Evolutionary conservation across 2,113 vertebrate species (phyloP), one percentile per base, ranked within the genome.

Genomic region (Pygathrix nemaeus): DNA sequence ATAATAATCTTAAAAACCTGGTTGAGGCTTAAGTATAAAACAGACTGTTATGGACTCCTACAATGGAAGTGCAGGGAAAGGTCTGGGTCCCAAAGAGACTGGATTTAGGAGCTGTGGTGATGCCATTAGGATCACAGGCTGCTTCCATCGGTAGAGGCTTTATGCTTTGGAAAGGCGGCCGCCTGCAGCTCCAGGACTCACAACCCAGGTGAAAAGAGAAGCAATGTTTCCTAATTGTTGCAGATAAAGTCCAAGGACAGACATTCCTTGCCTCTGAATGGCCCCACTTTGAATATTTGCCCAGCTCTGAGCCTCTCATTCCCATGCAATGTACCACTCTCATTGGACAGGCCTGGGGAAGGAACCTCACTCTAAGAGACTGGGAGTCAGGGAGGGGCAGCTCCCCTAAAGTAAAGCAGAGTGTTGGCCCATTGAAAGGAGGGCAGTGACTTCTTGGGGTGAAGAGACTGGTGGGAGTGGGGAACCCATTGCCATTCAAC

Each of bases 91-190:
- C 2, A 6, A n/a, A 25, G 40, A 59, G 5, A 2, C 13, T 0
- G 8, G 17, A 18, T 10, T 16, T 9, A 20, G 1, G 35, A 40
- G 48, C 30, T 50, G 6, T 5, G 80, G 0, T 2, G 35, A 59
- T 0, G 1, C 5, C 43, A 0, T 0, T 5, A 43, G n/a, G 23
- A 16, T 14, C 11, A 0, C 5, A 10, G 30, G 81, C 30, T 50
- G 13, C 6, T 4, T 2, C 40, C 30, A 5, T 12, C 11, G 0
- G 3, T 1, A 13, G 5, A 50, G 30, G 35, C 14, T 35, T 50
- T 30, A 1, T 9, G 35, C 32, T 27, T 23, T 21, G 38, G 38
- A 45, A 30, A n/a, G 20, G n/a, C 1, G 13, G 75, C 23, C 7
- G 7, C 38, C 14, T 4, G 10, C 2, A 32, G 21, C 30, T 35